Percentiles rank a stretch among this genome's conserved stretches.
phyloP scores from a whole-genome alignment of 2,888 invertebrate species.

The Callyntrura sp. region DNA sequence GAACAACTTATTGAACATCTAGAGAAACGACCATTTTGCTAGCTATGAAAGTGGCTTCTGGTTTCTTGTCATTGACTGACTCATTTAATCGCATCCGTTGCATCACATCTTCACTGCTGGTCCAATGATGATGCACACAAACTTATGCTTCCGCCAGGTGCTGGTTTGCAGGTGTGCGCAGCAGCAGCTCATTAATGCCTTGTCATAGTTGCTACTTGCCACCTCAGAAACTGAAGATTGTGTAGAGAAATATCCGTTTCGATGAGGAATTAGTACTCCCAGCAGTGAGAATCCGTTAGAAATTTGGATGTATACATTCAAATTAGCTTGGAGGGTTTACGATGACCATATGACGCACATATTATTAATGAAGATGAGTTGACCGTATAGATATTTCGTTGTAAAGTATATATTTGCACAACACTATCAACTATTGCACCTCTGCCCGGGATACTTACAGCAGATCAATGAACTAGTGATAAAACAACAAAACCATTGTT shows the following conservation, averaged over 20 bases:
- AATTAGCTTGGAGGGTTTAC: too few species aligned
- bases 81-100: conserved; percentile 68
- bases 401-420: too few species aligned
- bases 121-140: background rate
- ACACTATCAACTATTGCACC: too few species aligned
- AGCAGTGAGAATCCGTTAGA: too few species aligned
- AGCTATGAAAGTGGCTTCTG: background rate
- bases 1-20: background rate
- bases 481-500: too few species aligned
- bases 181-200: background rate
- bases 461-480: too few species aligned
- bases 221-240: background rate
- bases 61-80: conserved; percentile 29
- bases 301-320: too few species aligned
- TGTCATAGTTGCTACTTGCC: background rate
- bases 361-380: too few species aligned
- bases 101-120: conserved; percentile 34
- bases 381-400: too few species aligned
- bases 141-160: conserved; percentile 12
- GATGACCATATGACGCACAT: too few species aligned
- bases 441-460: too few species aligned
- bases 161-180: background rate
- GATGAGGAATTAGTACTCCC: too few species aligned
- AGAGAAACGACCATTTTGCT: background rate
- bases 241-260: background rate